A percentile compares a stretch with the other conserved stretches of the same genome.
These are phyloP conservation scores for Coenonympha arcania DNA, from an alignment of 2,888 invertebrate genomes.

Conservation along the genomic window DNA sequence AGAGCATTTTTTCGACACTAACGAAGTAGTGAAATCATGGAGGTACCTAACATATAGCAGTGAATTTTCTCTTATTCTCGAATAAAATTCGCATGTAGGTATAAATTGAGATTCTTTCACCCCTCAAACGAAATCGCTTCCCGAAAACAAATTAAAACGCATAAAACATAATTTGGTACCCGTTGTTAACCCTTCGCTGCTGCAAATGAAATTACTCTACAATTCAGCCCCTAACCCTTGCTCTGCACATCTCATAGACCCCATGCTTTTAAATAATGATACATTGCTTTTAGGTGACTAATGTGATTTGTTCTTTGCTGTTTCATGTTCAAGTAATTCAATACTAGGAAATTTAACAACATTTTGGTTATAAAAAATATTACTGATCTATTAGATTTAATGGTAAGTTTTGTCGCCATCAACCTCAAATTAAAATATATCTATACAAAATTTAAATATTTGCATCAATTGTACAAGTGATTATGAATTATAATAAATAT, in stretches of 20 bases:
- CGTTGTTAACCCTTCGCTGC: conserved; percentile 56
- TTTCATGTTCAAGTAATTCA: background rate
- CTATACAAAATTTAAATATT: too few species aligned
- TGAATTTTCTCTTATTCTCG: too few species aligned
- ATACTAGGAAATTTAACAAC: background rate
- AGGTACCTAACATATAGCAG: too few species aligned
- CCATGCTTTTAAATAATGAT: conserved; percentile 48
- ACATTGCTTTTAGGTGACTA: conserved; percentile 34
- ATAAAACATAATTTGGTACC: conserved; percentile 61
- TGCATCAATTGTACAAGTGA: too few species aligned
- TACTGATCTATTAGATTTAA: too few species aligned
- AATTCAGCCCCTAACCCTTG: conserved; percentile 46
- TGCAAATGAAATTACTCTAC: conserved; percentile 58
- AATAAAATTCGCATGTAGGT: too few species aligned
- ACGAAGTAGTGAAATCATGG: too few species aligned
- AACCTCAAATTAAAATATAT: too few species aligned
- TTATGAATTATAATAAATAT: too few species aligned
- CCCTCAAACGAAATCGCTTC: conserved; percentile 32
- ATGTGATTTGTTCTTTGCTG: conserved; percentile 8
- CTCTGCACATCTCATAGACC: conserved; percentile 32
- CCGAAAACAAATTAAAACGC: conserved; percentile 65
- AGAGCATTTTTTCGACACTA: too few species aligned
- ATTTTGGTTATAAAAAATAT: background rate
- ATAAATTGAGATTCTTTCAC: too few species aligned
- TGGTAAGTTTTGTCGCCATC: too few species aligned